Percentiles rank a stretch among this genome's conserved stretches.
phyloP scores from a whole-genome alignment of 37 sponge, comb jelly and placozoan species.

The Amphimedon queenslandica region DNA sequence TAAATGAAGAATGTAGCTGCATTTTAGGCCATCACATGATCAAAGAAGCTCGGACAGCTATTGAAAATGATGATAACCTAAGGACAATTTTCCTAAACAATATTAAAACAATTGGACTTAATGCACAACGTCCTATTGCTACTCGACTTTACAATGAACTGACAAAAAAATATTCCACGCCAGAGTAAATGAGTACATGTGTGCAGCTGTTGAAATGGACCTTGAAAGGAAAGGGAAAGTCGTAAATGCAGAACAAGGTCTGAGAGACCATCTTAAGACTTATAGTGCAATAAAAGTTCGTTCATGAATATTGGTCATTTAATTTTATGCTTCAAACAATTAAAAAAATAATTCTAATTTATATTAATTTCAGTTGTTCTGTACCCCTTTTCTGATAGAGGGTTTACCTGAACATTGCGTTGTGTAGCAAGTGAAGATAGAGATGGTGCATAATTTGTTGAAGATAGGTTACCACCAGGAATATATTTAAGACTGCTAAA shows the following conservation, averaged over 20 bases:
- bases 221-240: conserved; percentile 11
- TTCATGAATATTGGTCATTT: neutral
- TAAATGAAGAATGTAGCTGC: no score
- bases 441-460: conserved; percentile 19
- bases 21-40: no score
- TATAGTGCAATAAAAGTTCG: neutral
- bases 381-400: neutral
- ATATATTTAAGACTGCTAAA: conserved; percentile 23
- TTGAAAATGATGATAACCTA: neutral
- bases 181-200: conserved; percentile 10
- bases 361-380: neutral
- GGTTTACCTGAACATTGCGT: neutral
- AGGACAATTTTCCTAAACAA: neutral
- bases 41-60: neutral
- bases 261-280: conserved; percentile 3
- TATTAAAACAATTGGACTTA: neutral
- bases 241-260: conserved; percentile 14
- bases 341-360: no score
- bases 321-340: no score
- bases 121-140: neutral
- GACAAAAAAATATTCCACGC: conserved; percentile 5
- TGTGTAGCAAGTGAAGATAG: conserved; percentile 4
- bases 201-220: conserved; percentile 7
- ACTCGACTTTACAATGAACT: neutral
- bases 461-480: conserved; percentile 22